Evolutionary conservation across 2,113 vertebrate species (phyloP).

Genomic region (Microcebus ravelobensis): DNA sequence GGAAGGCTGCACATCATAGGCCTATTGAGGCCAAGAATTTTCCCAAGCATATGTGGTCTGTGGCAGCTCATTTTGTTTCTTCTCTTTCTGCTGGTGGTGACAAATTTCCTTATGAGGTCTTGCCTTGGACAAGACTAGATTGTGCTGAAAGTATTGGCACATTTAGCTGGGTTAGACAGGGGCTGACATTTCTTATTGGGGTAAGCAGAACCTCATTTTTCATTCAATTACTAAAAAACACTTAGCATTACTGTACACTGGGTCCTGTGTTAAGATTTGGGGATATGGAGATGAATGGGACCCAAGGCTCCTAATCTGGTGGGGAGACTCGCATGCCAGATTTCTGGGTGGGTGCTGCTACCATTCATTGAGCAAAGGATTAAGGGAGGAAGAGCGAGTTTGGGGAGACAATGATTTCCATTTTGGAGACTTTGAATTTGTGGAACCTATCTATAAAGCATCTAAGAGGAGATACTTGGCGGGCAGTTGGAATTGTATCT

Average conservation of each 20-base stretch:
- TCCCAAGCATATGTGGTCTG: neutral
- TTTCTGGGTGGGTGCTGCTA: neutral
- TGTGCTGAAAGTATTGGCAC: conserved; percentile 1
- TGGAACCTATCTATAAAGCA: neutral
- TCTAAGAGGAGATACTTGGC: neutral
- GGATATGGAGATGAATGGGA: neutral
- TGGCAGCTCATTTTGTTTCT: neutral
- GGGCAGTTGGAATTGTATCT: neutral
- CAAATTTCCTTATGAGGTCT: neutral
- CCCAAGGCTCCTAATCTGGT: neutral
- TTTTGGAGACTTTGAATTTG: neutral
- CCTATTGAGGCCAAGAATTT: neutral
- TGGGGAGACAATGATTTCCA: neutral
- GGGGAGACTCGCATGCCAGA: neutral
- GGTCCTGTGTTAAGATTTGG: neutral
- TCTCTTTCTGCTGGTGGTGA: neutral
- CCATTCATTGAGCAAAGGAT: neutral
- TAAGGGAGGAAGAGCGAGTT: neutral
- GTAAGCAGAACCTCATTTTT: neutral
- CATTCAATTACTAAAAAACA: neutral
- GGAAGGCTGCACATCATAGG: neutral
- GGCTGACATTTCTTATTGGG: neutral
- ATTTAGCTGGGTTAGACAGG: neutral
- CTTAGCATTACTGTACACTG: neutral
- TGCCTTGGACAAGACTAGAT: neutral